Percentiles rank a stretch among this genome's conserved stretches.
Evolutionary conservation across 23 tunicate species (phyloP).

Genomic region (Halocynthia aurantium): DNA sequence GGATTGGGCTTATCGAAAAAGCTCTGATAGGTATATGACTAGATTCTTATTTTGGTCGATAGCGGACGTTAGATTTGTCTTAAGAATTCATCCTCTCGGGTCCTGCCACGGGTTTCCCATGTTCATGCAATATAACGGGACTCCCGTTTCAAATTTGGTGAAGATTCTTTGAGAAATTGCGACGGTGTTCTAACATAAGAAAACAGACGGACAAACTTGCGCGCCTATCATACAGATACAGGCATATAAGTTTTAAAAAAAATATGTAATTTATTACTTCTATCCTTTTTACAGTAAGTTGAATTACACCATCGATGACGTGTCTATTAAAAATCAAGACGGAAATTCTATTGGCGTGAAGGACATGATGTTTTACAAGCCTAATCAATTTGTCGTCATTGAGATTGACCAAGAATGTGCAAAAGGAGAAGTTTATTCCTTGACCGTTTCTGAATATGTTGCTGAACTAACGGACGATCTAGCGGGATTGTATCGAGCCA

Average conservation of each 20-base stretch:
- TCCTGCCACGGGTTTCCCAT: no score
- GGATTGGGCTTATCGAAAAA: no score
- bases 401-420: slow-evolving; percentile 25
- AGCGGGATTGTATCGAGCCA: slow-evolving; percentile 58
- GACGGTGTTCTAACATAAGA: no score
- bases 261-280: not conserved
- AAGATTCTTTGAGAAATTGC: no score
- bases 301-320: slow-evolving; percentile 8
- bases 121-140: no score
- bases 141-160: no score
- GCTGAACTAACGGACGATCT: slow-evolving; percentile 59
- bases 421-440: slow-evolving; percentile 21
- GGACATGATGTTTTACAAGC: slow-evolving; percentile 1
- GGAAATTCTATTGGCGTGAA: slow-evolving; percentile 16
- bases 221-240: no score
- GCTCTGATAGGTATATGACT: no score
- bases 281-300: slow-evolving; percentile 23
- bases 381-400: slow-evolving; percentile 50
- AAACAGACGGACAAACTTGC: no score
- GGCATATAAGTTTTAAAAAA: not conserved
- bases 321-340: not conserved
- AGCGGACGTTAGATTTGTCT: no score
- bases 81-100: no score
- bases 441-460: slow-evolving; percentile 20
- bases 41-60: no score